A percentile compares a stretch with the other conserved stretches of the same genome.
Conservation (phyloP, 2,113 vertebrate genomes). For the Crotalus helleri region DNA sequence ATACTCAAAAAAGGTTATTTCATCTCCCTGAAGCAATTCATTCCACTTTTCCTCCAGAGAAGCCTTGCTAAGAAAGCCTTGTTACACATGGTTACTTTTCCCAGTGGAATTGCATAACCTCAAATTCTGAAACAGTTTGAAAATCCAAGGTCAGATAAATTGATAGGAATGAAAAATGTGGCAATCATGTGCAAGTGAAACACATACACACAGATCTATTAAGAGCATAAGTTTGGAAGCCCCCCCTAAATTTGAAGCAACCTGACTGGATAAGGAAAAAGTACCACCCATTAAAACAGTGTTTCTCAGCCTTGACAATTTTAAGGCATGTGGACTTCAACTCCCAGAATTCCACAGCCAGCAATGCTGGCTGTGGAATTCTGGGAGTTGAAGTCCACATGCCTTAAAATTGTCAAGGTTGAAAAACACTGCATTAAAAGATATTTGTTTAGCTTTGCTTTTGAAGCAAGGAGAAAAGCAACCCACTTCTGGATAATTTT, state of each 20-base stretch:
- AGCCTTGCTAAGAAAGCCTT: not conserved
- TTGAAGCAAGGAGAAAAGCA: not conserved
- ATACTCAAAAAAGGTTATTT: not conserved
- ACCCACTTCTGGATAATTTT: not conserved
- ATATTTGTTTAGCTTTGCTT: not conserved
- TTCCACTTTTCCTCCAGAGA: not conserved
- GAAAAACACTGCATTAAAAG: too few species aligned
- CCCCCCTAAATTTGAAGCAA: not conserved
- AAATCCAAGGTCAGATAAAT: not conserved
- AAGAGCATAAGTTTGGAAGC: not conserved
- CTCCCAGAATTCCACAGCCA: too few species aligned
- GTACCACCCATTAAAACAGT: not conserved
- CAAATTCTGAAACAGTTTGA: not conserved
- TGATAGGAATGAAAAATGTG: not conserved
- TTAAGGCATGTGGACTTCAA: too few species aligned
- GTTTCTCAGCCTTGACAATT: too few species aligned
- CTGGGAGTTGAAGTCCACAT: too few species aligned
- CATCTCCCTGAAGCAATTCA: not conserved
- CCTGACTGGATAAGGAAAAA: not conserved
- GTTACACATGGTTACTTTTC: not conserved
- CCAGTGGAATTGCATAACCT: not conserved
- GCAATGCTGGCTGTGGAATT: too few species aligned
- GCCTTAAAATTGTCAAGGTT: too few species aligned
- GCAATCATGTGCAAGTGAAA: too few species aligned
- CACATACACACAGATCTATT: not conserved